Evolutionary conservation across 2,113 vertebrate genomes (phyloP).

Genomic region (Antennarius striatus): DNA sequence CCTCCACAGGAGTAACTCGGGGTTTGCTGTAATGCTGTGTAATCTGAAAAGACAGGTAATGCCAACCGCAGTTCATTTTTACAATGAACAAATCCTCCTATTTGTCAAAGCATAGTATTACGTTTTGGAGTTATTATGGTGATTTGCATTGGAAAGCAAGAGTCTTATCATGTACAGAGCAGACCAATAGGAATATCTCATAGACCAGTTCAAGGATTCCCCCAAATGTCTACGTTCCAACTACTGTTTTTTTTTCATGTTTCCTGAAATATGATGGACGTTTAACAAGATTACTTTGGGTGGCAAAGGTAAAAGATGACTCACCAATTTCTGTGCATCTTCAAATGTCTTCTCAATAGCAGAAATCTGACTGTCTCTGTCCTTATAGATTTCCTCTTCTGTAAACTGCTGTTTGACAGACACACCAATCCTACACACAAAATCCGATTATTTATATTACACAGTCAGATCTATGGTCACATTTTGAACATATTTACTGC

Average conservation of each 20-base stretch:
- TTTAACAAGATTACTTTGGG: neutral
- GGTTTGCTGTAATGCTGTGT: slow-evolving; percentile 93
- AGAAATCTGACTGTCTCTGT: slow-evolving; percentile 93
- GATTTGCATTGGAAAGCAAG: neutral
- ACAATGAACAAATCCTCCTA: no score
- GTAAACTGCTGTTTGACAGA: slow-evolving; percentile 97
- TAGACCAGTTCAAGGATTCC: no score
- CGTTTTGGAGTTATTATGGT: neutral
- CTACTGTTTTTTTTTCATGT: neutral
- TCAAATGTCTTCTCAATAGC: slow-evolving; percentile 97
- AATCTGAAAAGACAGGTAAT: slow-evolving; percentile 74
- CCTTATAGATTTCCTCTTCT: slow-evolving; percentile 96
- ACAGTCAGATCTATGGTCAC: neutral
- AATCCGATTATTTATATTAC: neutral
- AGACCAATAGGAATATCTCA: no score
- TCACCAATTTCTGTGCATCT: slow-evolving; percentile 91
- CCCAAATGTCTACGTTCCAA: no score
- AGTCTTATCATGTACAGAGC: neutral
- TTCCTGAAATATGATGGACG: neutral
- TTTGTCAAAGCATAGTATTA: neutral
- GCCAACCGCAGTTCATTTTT: neutral
- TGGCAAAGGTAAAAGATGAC: neutral
- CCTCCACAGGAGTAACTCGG: slow-evolving; percentile 89
- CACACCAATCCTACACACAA: slow-evolving; percentile 85
- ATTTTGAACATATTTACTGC: neutral